Evolutionary conservation across 1,140 invertebrate species (phyloP), one percentile per base, ranked within the genome.

Genomic region (Teleopsis dalmanni): DNA sequence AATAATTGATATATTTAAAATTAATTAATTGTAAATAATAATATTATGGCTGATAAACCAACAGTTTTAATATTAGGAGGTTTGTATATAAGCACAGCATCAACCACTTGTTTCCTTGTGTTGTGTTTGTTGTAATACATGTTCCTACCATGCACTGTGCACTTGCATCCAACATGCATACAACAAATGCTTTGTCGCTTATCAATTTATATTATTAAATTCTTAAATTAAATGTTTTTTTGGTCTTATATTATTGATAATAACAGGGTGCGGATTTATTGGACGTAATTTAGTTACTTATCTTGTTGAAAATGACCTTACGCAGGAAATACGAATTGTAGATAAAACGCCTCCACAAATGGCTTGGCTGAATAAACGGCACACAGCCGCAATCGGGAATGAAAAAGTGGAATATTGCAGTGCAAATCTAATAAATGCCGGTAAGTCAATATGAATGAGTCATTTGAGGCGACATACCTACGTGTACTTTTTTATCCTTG

Each of bases 341-440:
- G 91, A 95, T 74, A 95, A 95, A 76, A 90, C 91, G 14, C 90
- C 89, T 22, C 91, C 91, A 3, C 86, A 91, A 72, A 85, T 89
- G 58, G 90, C 89, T 4, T 95, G 90, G 84, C 71, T 95, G 6
- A 92, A 90, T 67, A 69, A 76, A 10, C 72, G 74, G 53, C 89
- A 93, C 62, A 75, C 80, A 41, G 75, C 80, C 59, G 71, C 80
- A 29, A 92, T 92, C 72, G 72, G 81, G 25, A 75, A 78, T 70
- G 77, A 84, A 42, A 73, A 81, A 60, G 81, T 95, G n/a, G 85
- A 91, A 68, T 94, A 92, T 65, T 84, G 81, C 71, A 94, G 91
- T 76, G 86, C 87, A 29, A 94, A 94, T 75, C 77, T 95, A 23
- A 93, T 93, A 52, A 91, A 88, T 75, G 68, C 80, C 77, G 82